Conservation (phyloP, 1,140 invertebrate species). For the Penaeus indicus region DNA sequence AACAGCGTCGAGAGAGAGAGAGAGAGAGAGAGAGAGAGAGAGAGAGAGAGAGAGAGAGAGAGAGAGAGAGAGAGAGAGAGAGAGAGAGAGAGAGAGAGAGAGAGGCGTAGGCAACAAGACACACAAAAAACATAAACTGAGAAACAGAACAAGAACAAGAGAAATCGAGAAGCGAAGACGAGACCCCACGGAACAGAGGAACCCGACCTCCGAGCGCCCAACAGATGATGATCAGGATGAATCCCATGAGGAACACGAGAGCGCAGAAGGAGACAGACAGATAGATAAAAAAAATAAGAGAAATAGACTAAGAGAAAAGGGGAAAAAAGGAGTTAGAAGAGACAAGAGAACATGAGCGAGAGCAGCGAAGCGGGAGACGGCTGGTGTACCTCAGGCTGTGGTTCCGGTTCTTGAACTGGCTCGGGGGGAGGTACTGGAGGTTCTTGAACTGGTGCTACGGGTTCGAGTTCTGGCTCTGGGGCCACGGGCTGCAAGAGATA, state of each 20-base stretch:
- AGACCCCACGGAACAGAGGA: not conserved
- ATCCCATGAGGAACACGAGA: too few species aligned
- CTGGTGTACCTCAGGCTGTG: conserved; percentile 40
- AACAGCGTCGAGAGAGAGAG: too few species aligned
- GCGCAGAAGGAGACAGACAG: too few species aligned
- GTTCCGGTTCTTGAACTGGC: not conserved
- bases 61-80: too few species aligned
- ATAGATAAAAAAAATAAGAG: not conserved
- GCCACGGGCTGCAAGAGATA: conserved; percentile 52
- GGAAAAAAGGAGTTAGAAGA: not conserved
- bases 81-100: too few species aligned
- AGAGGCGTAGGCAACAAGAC: not conserved
- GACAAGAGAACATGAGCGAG: not conserved
- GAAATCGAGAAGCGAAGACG: not conserved
- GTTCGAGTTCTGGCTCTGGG: conserved; percentile 26
- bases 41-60: too few species aligned
- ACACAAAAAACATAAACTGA: not conserved
- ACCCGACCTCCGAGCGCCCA: too few species aligned
- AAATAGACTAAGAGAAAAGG: not conserved
- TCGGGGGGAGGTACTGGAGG: conserved; percentile 36
- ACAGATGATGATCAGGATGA: too few species aligned
- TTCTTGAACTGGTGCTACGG: not conserved
- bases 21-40: too few species aligned
- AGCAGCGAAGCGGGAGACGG: not conserved
- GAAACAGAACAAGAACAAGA: not conserved